Evolutionary conservation across 1,140 invertebrate genomes (phyloP), one percentile per base, ranked within the genome.

Genomic region (Geopemphigus sp.): DNA sequence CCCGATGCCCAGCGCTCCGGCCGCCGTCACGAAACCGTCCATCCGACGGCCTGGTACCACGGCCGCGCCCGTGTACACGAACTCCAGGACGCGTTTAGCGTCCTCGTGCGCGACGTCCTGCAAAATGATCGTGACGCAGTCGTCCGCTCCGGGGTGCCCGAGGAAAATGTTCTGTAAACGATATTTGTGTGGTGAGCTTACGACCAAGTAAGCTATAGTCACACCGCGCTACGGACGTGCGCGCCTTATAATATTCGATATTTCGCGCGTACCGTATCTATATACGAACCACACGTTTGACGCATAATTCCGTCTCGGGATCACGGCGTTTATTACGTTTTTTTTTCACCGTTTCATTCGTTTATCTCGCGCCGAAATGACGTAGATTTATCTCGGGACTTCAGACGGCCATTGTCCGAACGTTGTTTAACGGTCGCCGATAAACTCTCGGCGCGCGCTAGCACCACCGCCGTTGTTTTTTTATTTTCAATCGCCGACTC

Each of bases 21-120:
- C 89, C 0, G 89, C 88, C 66, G 87, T 85, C 0, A 90, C 83
- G 73, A 90, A 88, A 2, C 86, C 85, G 54, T 87, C 84, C 45
- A 90, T 83, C 74, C 88, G 86, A 32, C 86, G 85, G 26, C 88
- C 86, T 19, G 87, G 86, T 5, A 90, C 87, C 22, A 87, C 87
- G 12, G 96, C 94, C 86, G 96, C 94, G 78, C 95, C 95, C 84
- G 90, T 89, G 84, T 95, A 95, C 90, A 94, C 93, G 84, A 94
- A 94, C 84, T 93, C 90, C 82, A 94, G 86, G 45, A 95, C 88
- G 82, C 92, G 91, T 83, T 90, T 89, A 81, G 94, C 86, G 85
- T 94, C 91, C 83, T 91, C 89, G 83, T 90, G 91, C 32, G 89
- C 88, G 17, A 94, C 90, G 88, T 94, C 92, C 84, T 91, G 88